Conservation (phyloP, 2,888 invertebrate species). For the Lamellibrachia columna region DNA sequence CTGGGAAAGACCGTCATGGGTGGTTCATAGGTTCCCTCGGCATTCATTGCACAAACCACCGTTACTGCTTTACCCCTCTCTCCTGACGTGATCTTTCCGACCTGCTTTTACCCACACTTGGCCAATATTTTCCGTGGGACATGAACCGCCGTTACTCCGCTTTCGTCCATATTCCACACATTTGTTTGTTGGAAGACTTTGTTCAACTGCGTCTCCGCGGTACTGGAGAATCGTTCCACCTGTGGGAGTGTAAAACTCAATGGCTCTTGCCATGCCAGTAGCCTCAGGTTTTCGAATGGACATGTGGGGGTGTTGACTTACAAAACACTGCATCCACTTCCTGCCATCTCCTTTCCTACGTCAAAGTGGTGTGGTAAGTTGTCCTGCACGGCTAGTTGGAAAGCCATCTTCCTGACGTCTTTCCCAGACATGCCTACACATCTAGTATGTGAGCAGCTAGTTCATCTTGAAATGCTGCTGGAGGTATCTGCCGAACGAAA, state of each 20-base stretch:
- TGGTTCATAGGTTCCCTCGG: too few relatives aligned
- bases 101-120: not conserved
- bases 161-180: not conserved
- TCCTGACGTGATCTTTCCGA: not conserved
- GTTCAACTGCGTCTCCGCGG: not conserved
- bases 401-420: not conserved
- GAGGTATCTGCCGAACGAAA: too few relatives aligned
- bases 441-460: not conserved
- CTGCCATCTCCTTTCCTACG: not conserved
- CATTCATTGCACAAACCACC: not conserved
- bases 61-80: not conserved
- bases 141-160: not conserved
- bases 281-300: not conserved
- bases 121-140: not conserved
- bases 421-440: not conserved
- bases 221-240: not conserved
- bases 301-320: not conserved
- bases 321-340: not conserved
- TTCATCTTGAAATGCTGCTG: too few relatives aligned
- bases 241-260: not conserved
- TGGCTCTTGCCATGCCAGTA: not conserved
- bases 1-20: not conserved
- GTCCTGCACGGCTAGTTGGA: not conserved
- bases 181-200: not conserved
- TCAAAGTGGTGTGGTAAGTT: not conserved